Base-by-base conservation (phyloP, 2,113 vertebrate genomes). In the Vanacampus margaritifer region DNA sequence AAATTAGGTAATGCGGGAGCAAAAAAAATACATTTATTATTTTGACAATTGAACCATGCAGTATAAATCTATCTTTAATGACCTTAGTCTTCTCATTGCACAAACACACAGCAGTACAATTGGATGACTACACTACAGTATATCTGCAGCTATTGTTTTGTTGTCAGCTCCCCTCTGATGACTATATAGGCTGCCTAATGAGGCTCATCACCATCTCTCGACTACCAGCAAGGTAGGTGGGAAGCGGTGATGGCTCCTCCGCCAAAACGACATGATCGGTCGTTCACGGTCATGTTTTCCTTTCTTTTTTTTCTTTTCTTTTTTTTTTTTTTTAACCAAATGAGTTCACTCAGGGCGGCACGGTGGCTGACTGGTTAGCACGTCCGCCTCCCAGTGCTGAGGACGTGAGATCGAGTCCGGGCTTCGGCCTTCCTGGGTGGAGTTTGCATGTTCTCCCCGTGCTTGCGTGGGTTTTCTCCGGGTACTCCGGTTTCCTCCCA, bases 121-220 rank as follows among this genome's bases (percentile, higher is more conserved):
- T 62, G 67, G 53, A 51, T 64, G 13, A 61, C 36, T 24, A n/a
- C 36, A 61, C 36, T 24, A 37, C 36, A 45, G 71, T 78, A 58
- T 68, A 64, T 75, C 69, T 59, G 50, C 69, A 66, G 54, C 66
- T 58, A n/a, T 26, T 65, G 70, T 67, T 69, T 79, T 67, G 72
- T 73, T 72, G 78, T 72, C 70, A 68, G 74, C 58, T 51, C 26
- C 61, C 28, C 37, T 81, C 75, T 67, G 71, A 73, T 68, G 66
- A 72, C 67, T 80, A 73, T 78, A 35, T 81, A 59, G 57, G 73
- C 60, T 74, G 67, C 46, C 72, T 84, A 85, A 87, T 87, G 83
- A 82, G 79, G 73, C 82, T 41, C 61, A 58, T 71, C 73, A 54
- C 68, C 66, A 82, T 80, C 79, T 76, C 69, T 70, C 72, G 70